A percentile compares a stretch with the other conserved stretches of the same genome.
Conservation (phyloP, 1,140 invertebrate species). For the Hesperophylax magnus region DNA sequence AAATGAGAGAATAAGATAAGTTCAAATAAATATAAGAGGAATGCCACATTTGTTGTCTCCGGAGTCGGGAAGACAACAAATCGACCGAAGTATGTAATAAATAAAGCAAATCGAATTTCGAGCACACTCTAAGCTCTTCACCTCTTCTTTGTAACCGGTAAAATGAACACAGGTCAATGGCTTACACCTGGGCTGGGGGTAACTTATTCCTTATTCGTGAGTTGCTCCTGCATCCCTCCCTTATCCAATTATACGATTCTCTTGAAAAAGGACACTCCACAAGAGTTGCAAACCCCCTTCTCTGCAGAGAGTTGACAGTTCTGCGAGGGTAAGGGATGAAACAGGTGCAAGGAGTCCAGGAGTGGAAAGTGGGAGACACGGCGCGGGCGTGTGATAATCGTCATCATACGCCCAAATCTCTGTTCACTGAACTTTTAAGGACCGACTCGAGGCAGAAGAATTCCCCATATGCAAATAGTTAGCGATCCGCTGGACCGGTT, state of each 20-base stretch:
- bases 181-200: conserved; percentile 28
- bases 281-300: neutral
- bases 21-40: no score
- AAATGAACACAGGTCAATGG: conserved; percentile 35
- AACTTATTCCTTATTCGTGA: conserved; percentile 28
- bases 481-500: neutral
- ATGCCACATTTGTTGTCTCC: no score
- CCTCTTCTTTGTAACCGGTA: conserved; percentile 19
- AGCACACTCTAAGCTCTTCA: conserved; percentile 27
- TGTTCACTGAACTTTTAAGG: conserved; percentile 29
- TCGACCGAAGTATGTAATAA: neutral
- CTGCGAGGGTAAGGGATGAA: neutral
- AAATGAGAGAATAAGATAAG: no score
- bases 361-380: neutral
- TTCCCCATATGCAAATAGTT: conserved; percentile 25
- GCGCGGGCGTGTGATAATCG: conserved; percentile 8
- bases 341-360: neutral
- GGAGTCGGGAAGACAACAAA: no score
- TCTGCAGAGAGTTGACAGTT: neutral
- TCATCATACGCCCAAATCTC: conserved; percentile 13
- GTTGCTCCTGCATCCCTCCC: conserved; percentile 17
- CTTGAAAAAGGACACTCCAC: conserved; percentile 34
- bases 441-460: conserved; percentile 7
- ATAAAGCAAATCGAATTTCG: conserved; percentile 1
- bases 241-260: conserved; percentile 43